These are phyloP conservation scores for Neoaliturus tenellus DNA, from an alignment of 2,888 invertebrate genomes.

Conservation along the genomic window DNA sequence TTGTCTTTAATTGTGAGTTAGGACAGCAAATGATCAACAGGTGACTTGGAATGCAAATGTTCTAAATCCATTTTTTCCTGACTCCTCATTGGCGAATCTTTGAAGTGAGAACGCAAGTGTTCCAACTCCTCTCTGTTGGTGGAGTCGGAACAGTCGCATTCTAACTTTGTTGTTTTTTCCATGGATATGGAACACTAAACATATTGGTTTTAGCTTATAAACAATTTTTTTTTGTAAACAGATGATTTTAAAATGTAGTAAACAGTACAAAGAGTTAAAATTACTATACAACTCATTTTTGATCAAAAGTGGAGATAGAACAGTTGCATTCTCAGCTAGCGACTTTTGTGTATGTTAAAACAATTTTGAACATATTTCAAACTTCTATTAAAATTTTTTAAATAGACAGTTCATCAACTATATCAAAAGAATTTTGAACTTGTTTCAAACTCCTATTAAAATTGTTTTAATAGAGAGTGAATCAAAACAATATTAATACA, in stretches of 20 bases:
- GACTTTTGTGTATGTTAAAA: too few species aligned
- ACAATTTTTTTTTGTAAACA: background rate
- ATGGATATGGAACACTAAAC: constrained; percentile 31
- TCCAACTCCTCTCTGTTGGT: constrained; percentile 34
- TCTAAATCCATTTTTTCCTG: constrained; percentile 18
- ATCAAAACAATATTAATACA: too few species aligned
- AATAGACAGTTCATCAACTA: too few species aligned
- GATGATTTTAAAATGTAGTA: background rate
- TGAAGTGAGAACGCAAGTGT: constrained; percentile 32
- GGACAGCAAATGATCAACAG: background rate
- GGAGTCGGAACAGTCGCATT: constrained; percentile 24
- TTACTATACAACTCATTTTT: constrained; percentile 11
- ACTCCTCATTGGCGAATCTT: background rate
- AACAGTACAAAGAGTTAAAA: background rate
- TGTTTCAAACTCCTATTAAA: too few species aligned
- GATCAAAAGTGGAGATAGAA: constrained; percentile 21
- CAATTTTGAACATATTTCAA: too few species aligned
- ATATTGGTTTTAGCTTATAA: constrained; percentile 22
- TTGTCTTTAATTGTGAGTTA: too few species aligned
- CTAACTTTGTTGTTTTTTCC: constrained; percentile 9
- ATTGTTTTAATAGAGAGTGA: too few species aligned
- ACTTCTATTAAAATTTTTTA: too few species aligned
- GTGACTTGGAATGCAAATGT: constrained; percentile 27
- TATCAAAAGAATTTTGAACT: too few species aligned
- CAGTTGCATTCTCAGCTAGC: constrained; percentile 32